A percentile compares a stretch with the other conserved stretches of the same genome.
These are phyloP conservation scores for Oithona nana DNA, from an alignment of 2,888 invertebrate genomes.

Conservation along the genomic window DNA sequence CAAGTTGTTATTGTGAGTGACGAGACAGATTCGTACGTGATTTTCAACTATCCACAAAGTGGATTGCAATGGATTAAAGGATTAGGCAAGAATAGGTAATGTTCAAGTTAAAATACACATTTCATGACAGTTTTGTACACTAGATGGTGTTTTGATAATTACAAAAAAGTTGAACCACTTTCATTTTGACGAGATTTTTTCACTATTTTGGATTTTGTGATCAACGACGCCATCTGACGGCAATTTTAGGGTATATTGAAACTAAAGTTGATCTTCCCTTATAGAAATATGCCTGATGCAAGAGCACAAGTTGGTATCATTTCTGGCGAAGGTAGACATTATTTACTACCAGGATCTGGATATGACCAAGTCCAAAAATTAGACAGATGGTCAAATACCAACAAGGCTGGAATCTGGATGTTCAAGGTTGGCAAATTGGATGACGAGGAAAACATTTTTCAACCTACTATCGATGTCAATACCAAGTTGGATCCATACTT, in stretches of 20 bases:
- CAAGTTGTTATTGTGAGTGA: conserved; percentile 57
- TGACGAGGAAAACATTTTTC: conserved; percentile 40
- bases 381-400: conserved; percentile 68
- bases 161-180: too few species aligned
- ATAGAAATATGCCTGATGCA: conserved; percentile 62
- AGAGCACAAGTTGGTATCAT: conserved; percentile 84
- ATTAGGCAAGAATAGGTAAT: conserved; percentile 46
- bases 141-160: too few species aligned
- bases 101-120: too few species aligned
- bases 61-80: conserved; percentile 84
- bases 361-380: conserved; percentile 66
- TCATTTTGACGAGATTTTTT: too few species aligned
- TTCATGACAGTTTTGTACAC: too few species aligned
- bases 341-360: conserved; percentile 64
- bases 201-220: too few species aligned
- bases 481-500: not conserved
- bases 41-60: conserved; percentile 65
- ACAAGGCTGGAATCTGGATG: conserved; percentile 64
- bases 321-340: conserved; percentile 55
- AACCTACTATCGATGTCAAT: conserved; percentile 31
- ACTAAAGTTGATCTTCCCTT: too few species aligned
- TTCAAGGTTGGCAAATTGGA: conserved; percentile 58
- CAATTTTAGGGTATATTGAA: too few species aligned
- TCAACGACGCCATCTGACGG: too few species aligned
- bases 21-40: conserved; percentile 58